Evolutionary conservation across 2,113 vertebrate species (phyloP), one percentile per base, ranked within the genome.

Genomic region (Ciconia stormi): DNA sequence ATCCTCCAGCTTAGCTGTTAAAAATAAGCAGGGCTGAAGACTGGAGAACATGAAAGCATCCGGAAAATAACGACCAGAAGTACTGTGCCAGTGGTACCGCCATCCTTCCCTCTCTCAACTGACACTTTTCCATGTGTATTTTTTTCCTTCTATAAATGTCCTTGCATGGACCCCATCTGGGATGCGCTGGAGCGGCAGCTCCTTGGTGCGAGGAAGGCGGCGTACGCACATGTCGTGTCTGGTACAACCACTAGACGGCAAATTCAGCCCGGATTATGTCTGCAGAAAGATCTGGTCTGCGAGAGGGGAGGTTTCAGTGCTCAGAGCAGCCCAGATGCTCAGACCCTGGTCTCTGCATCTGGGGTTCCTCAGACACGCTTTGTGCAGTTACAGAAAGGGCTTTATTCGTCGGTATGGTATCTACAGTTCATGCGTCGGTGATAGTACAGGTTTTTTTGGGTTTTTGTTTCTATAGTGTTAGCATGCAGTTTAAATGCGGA

Each of bases 351-450:
- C 65, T 30, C 61, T 16, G 49, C 34, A 0, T 8, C 18, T 40
- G 67, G 56, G 56, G 85, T 90, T 59, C 78, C 90, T 58, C 65
- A 29, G 63, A 81, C 70, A 36, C 71, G 3, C 7, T 20, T 15
- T 0, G 0, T 98, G 98, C 98, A 90, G 89, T 95, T 36, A 36
- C 94, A 76, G 96, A 83, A 96, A 96, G 72, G 91, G 86, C 89
- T 98, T 98, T 98, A 98, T 98, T 98, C 18, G 25, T 76, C 16
- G 27, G 17, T 91, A 90, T 14, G 95, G 61, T 59, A 56, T 69
- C 90, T 96, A 93, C 96, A 93, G 87, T 78, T 95, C 97, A 97
- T 97, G 98, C 97, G 67, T 55, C 25, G 49, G 77, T 91, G 85
- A 42, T 56, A 80, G 73, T 58, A 69, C 29, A 92, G 94, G 88